Evolutionary conservation across 2,113 vertebrate species (phyloP).

Genomic region (Motacilla alba): DNA sequence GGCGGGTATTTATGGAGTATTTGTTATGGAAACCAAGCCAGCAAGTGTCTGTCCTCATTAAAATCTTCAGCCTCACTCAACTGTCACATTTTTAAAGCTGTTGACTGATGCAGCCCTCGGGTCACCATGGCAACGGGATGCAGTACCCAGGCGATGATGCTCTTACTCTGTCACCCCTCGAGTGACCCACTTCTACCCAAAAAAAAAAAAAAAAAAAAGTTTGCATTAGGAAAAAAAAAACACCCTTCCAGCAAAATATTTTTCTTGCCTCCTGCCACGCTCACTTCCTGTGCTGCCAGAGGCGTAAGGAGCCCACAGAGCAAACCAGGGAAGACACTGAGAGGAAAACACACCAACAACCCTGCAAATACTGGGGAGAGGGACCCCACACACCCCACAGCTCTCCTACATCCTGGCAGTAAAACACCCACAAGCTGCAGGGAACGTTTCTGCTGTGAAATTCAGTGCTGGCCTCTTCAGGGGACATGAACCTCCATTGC

Average conservation of each 20-base stretch:
- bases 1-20: neutral
- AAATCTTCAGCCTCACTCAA: conserved; percentile 47
- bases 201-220: neutral
- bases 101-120: conserved; percentile 41
- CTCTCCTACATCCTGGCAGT: neutral
- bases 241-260: neutral
- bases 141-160: conserved; percentile 32
- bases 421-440: neutral
- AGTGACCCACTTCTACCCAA: conserved; percentile 43
- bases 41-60: conserved; percentile 56
- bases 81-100: conserved; percentile 57
- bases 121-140: conserved; percentile 72
- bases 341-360: neutral
- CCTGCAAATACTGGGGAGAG: neutral
- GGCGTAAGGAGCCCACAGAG: neutral
- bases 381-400: accelerated
- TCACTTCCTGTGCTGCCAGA: neutral
- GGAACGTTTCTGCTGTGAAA: neutral
- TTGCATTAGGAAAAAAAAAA: neutral
- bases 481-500: accelerated
- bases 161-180: conserved; percentile 46
- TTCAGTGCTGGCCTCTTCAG: neutral
- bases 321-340: neutral
- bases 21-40: neutral
- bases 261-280: neutral